phyloP scores from a whole-genome alignment of 2,113 vertebrate genomes.

The Tringa solitaria region DNA sequence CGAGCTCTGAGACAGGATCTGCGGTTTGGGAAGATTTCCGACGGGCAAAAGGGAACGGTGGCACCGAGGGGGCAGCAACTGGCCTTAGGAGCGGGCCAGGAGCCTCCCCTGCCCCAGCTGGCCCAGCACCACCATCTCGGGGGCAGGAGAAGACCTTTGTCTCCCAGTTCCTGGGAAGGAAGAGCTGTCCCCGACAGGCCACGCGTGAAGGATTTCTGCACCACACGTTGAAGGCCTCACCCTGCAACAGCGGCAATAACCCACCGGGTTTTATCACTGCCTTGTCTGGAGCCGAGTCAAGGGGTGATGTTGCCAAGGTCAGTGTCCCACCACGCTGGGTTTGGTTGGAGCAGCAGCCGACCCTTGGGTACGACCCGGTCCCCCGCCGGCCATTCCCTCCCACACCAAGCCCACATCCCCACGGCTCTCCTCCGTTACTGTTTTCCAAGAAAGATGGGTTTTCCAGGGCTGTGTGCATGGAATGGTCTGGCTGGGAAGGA shows the following conservation, averaged over 20 bases:
- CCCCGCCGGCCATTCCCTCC: not conserved
- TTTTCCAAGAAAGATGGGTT: not conserved
- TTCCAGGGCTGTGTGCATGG: too few relatives aligned
- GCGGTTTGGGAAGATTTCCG: not conserved
- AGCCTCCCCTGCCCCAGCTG: not conserved
- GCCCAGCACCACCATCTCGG: not conserved
- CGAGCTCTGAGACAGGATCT: not conserved
- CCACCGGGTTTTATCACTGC: not conserved
- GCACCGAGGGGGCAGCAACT: not conserved
- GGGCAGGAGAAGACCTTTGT: not conserved
- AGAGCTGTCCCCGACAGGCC: not conserved
- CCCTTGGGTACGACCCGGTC: not conserved
- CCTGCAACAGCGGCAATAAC: not conserved
- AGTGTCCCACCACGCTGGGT: too few relatives aligned
- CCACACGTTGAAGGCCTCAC: not conserved
- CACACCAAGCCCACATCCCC: not conserved
- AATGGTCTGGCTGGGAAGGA: not conserved
- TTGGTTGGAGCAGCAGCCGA: not conserved
- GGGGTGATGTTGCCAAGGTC: not conserved
- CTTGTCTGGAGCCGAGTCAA: not conserved
- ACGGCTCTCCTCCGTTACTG: fast-evolving
- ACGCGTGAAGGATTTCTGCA: not conserved
- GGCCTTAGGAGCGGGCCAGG: fast-evolving
- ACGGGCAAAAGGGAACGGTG: not conserved
- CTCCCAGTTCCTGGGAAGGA: not conserved